phyloP scores from a whole-genome alignment of 2,888 invertebrate species.

The Neoaliturus tenellus region DNA sequence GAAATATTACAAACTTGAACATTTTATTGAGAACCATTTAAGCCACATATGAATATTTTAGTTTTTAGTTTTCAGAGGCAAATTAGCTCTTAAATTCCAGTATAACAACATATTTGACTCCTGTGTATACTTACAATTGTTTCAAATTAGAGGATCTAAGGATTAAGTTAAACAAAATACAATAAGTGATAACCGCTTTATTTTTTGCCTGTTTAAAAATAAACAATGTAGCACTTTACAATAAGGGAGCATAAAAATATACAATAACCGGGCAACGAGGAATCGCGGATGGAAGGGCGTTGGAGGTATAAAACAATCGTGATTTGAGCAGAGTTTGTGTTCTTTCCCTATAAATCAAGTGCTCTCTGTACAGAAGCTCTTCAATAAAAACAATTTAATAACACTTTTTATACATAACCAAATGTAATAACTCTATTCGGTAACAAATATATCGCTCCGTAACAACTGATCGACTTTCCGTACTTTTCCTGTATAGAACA shows the following conservation, averaged over 20 bases:
- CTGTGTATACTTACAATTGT: no score
- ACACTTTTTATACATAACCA: constrained; percentile 51
- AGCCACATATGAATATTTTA: no score
- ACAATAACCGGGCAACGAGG: constrained; percentile 46
- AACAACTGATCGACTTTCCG: constrained; percentile 20
- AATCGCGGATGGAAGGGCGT: not conserved
- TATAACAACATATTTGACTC: no score
- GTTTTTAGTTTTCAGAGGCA: no score
- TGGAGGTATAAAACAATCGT: constrained; percentile 42
- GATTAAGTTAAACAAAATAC: not conserved
- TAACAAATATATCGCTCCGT: constrained; percentile 47
- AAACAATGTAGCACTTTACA: constrained; percentile 46
- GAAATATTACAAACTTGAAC: no score
- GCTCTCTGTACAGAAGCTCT: constrained; percentile 49
- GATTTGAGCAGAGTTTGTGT: constrained; percentile 51
- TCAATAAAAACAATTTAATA: constrained; percentile 50
- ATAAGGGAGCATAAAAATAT: constrained; percentile 44
- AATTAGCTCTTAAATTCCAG: no score
- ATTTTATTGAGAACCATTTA: no score
- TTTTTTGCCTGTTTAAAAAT: constrained; percentile 50
- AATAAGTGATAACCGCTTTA: constrained; percentile 48
- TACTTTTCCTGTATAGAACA: constrained; percentile 38
- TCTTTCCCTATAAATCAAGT: constrained; percentile 42
- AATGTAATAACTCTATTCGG: constrained; percentile 50
- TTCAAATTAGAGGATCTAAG: not conserved